Evolutionary conservation across 2,797 vertebrate genomes (phyloP).

Genomic region (Geotrypetes seraphini): DNA sequence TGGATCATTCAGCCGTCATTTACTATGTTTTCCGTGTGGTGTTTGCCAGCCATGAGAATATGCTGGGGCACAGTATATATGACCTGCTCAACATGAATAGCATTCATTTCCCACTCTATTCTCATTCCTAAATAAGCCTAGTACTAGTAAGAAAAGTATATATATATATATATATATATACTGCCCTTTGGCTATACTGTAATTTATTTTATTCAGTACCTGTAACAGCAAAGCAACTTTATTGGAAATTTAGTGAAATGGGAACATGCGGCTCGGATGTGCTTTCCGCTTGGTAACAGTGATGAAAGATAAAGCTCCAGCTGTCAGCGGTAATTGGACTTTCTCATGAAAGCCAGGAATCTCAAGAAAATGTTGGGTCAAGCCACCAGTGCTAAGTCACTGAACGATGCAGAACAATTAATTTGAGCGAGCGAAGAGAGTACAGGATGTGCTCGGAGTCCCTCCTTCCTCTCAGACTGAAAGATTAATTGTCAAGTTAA

Average conservation of each 20-base stretch:
- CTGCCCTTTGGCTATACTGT: no score
- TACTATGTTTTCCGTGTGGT: no score
- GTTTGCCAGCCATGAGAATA: no score
- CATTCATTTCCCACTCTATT: no score
- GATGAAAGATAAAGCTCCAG: slow-evolving; percentile 7
- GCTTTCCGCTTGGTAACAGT: slow-evolving; percentile 2
- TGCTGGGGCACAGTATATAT: no score
- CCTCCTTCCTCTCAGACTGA: slow-evolving; percentile 10
- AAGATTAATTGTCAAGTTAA: slow-evolving; percentile 35
- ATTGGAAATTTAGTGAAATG: neutral
- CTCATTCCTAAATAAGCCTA: no score
- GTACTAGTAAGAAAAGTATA: no score
- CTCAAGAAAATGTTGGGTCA: slow-evolving; percentile 18
- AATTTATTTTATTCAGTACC: neutral
- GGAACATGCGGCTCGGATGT: neutral
- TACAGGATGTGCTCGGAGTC: slow-evolving; percentile 12
- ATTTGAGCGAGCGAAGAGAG: slow-evolving; percentile 5
- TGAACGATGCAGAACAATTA: slow-evolving; percentile 16
- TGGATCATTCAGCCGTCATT: no score
- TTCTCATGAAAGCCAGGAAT: slow-evolving; percentile 9
- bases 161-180: no score
- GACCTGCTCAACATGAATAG: no score
- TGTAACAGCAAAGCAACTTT: neutral
- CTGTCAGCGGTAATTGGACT: slow-evolving; percentile 1
- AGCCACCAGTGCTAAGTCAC: slow-evolving; percentile 14